phyloP scores from a whole-genome alignment of 2,113 vertebrate species.

The Glaucidium brasilianum region DNA sequence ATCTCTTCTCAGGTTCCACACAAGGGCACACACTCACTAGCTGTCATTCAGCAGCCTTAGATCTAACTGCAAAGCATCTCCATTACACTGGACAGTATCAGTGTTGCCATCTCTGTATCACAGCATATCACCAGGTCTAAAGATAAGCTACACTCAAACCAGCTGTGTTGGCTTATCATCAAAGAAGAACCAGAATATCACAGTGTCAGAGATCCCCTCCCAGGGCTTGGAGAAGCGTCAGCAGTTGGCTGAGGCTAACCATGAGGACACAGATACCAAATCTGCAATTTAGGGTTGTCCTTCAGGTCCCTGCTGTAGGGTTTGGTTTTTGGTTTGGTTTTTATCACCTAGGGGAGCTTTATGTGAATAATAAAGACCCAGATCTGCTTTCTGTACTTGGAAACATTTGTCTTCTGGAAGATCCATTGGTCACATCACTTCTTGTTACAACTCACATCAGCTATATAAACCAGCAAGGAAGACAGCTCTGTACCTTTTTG shows the following conservation, averaged over 20 bases:
- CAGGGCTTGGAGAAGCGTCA: neutral
- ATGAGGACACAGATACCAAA: neutral
- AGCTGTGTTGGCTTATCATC: neutral
- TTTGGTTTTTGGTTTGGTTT: no score
- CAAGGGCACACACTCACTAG: neutral
- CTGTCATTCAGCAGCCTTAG: neutral
- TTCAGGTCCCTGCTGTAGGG: neutral
- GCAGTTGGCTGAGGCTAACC: neutral
- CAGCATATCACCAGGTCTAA: neutral
- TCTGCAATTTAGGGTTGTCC: neutral
- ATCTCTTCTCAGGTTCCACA: neutral
- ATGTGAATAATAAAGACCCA: neutral
- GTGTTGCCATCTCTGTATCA: fast-evolving
- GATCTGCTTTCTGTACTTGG: neutral
- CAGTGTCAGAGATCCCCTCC: neutral
- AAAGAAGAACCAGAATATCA: neutral
- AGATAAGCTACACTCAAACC: neutral
- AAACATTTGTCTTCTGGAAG: neutral
- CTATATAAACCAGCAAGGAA: neutral
- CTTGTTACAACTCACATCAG: fast-evolving
- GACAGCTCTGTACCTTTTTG: neutral
- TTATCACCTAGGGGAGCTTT: neutral
- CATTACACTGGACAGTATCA: neutral
- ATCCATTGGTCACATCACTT: neutral
- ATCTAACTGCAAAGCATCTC: neutral